Evolutionary conservation across 2,888 invertebrate species (phyloP), one percentile per base, ranked within the genome.

Genomic region (Drosophila falleni): DNA sequence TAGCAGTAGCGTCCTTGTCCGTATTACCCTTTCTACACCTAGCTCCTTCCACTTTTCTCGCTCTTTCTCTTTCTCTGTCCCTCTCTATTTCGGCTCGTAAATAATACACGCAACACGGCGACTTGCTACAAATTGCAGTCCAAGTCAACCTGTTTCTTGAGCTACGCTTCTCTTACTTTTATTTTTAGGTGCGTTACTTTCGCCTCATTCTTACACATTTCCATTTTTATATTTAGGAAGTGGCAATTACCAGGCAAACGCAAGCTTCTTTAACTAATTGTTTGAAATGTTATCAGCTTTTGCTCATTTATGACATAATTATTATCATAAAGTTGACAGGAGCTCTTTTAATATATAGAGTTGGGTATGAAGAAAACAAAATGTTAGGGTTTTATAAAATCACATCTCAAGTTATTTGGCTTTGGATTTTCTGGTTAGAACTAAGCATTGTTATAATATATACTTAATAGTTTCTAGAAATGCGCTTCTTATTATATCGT

Each of bases 61-160:
- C 49, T 10, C 8, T 19, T 19, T 29, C 15, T 42, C n/a, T 8
- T 11, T 6, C 15, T 26, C 44, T 31, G 3, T 53, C 31, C 19
- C 26, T 35, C 47, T 19, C 15, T 49, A 26, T 49, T 59, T 37
- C 35, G 35, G 64, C 73, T 87, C 83, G 80, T 82, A 87, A 86
- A 86, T 86, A 87, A 86, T 86, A 87, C 79, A 87, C 88, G 86
- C 86, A 84, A 87, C 74, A 81, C 81, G 58, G 46, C 59, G 74
- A 83, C 86, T 83, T 70, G 64, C 75, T 80, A 88, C 88, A 87
- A 87, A 88, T 87, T 87, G 83, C 83, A 78, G 73, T 68, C 80
- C 71, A 73, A 75, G 78, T 82, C 85, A 78, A 82, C 82, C 85
- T 75, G 80, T 60, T 74, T n/a, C 35, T 44, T 16, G 23, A 51